Conservation (phyloP, 64 coral and sea anemone genomes). For the Actinia equina region DNA sequence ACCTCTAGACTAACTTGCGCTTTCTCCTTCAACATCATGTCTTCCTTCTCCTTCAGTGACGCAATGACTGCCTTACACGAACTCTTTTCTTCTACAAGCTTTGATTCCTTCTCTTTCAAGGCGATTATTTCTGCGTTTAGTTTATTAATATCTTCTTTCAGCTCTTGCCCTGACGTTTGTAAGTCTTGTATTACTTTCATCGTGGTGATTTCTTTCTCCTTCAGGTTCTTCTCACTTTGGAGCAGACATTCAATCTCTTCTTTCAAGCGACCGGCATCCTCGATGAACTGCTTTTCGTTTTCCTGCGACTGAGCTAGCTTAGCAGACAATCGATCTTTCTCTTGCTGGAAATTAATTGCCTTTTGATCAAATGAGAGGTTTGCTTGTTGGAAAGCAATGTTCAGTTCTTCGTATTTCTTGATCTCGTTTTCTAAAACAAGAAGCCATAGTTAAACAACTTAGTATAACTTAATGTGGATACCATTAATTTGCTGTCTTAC, state of each 20-base stretch:
- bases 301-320: not conserved
- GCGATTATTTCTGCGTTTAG: not conserved
- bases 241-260: slow-evolving; percentile 6
- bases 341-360: not conserved
- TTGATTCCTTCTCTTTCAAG: not conserved
- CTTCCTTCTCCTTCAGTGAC: not conserved
- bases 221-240: not conserved
- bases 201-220: not conserved
- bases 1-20: not conserved
- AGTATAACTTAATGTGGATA: not conserved
- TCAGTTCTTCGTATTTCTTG: not conserved
- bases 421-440: slow-evolving; percentile 22
- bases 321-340: not conserved
- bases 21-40: not conserved
- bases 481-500: slow-evolving; percentile 5
- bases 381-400: not conserved
- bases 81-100: not conserved
- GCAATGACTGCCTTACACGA: not conserved
- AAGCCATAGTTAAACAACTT: not conserved
- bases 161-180: not conserved
- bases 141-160: not conserved
- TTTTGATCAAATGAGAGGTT: not conserved
- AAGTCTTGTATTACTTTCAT: not conserved
- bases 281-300: not conserved
- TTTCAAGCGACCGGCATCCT: not conserved